Evolutionary conservation across 2,888 invertebrate genomes (phyloP), one percentile per base, ranked within the genome.

Genomic region (Timema cristinae): DNA sequence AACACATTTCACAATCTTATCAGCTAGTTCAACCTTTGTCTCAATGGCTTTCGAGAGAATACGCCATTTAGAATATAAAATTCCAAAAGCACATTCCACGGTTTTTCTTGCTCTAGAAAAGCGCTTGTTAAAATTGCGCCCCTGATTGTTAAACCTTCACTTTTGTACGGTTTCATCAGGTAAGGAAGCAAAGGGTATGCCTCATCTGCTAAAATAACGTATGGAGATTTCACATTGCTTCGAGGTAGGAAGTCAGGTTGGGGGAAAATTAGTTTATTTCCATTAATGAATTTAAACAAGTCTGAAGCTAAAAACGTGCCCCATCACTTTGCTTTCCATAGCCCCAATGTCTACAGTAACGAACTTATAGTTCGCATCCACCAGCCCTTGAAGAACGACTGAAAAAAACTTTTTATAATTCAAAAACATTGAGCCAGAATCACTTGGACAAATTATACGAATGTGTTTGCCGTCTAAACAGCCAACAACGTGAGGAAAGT

Each of bases 401-500:
- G 63, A 63, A 48, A 32, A 63, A 32, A 63, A 16, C 63, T 47
- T 63, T 63, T 63, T 63, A n/a, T 63, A 63, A 11, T 32, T 63
- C 48, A 63, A 15, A 63, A 47, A 63, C 47, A 63, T 63, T 63
- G 63, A 63, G 32, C 63, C 63, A 13, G 54, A 54, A 13, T 54
- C 54, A 54, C 54, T 32, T 47, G 63, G 9, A 63, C 63, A 63
- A 16, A 63, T 63, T 13, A 63, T 48, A 32, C 63, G 63, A 63
- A 63, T 63, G 48, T 63, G 63, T 63, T 63, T 63, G 63, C 63
- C 47, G 32, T 63, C 63, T 32, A 47, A 63, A n/a, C 63, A 32
- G 32, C 32, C 63, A 63, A 63, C 63, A 63, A 63, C 63, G 13
- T 15, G 63, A 63, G 16, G 63, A 32, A 63, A 63, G 48, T 63